phyloP scores from a whole-genome alignment of 2,113 vertebrate species.

The Prietella phreatophila region DNA sequence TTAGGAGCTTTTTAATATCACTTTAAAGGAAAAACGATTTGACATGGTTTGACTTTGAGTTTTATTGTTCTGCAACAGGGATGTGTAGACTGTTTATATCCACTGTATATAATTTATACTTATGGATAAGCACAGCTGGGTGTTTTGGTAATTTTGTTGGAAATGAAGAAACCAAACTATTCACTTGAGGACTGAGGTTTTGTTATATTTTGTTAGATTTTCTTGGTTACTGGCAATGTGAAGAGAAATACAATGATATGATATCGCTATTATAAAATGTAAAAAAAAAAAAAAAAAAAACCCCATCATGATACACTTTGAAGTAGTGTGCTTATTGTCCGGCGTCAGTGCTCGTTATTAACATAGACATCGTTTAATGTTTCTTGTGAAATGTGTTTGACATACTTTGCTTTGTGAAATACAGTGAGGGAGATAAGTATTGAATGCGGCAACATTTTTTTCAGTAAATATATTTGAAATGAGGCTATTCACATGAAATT shows the following conservation, averaged over 20 bases:
- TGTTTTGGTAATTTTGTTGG: neutral
- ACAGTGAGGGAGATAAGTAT: no score
- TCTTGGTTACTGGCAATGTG: neutral
- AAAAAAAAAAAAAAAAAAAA: neutral
- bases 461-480: no score
- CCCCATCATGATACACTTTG: neutral
- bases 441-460: no score
- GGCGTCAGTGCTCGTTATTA: neutral
- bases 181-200: neutral
- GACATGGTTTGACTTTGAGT: no score
- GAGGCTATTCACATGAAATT: no score
- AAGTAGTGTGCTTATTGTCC: neutral
- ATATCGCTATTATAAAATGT: neutral
- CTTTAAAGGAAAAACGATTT: no score
- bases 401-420: neutral
- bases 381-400: neutral
- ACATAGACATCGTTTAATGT: neutral
- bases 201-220: neutral
- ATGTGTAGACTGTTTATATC: neutral
- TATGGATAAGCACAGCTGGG: no score
- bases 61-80: no score
- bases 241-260: neutral
- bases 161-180: neutral
- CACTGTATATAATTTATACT: no score
- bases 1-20: no score